Base-by-base conservation (phyloP, 2,888 invertebrate species). In the Rhorus exstirpatorius region DNA sequence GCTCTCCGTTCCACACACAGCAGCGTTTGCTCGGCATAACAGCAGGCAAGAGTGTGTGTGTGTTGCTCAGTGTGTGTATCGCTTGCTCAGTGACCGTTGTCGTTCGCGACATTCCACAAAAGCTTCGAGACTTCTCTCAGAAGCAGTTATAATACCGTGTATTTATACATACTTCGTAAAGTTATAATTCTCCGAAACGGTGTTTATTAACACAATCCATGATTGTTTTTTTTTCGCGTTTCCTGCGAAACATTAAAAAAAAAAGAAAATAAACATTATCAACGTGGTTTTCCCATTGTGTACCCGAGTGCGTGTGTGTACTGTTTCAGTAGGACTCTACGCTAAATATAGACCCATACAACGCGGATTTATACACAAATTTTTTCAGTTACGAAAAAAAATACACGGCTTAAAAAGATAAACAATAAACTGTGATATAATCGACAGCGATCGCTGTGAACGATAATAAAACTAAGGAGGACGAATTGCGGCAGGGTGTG, bases 101-200 rank as follows among this genome's bases (percentile, higher is more conserved):
- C 31, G 77, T 58, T n/a, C 21, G 58, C 68, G 78, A 78, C 78
- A 81, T 81, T 78, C 78, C 81, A 68, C 67, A n/a, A 61, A 74
- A 67, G 51, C 58, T 19, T 60, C 44, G 58, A 44, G n/a, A 58
- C 24, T 12, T 70, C 26, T 53, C 24, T 70, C 41, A 21, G 19
- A 68, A 38, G n/a, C 26, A 14, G 19, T n/a, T 60, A 26, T 21
- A 14, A 14, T n/a, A 65, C 14, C 7, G 58, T 31, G 24, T 53
- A 67, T 51, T 51, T 38, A 51, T 3, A 41, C 12, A 21, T 21
- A 21, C n/a, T n/a, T 7, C 21, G 38, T n/a, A 19, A 6, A 61
- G 17, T n/a, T 17, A 61, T n/a, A 12, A 21, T 41, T 21, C 21
- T 2, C 0, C 19, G 12, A 3, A 21, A 8, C 63, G 6, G n/a